phyloP scores from a whole-genome alignment of 2,888 invertebrate genomes.

The Netelia virgata region DNA sequence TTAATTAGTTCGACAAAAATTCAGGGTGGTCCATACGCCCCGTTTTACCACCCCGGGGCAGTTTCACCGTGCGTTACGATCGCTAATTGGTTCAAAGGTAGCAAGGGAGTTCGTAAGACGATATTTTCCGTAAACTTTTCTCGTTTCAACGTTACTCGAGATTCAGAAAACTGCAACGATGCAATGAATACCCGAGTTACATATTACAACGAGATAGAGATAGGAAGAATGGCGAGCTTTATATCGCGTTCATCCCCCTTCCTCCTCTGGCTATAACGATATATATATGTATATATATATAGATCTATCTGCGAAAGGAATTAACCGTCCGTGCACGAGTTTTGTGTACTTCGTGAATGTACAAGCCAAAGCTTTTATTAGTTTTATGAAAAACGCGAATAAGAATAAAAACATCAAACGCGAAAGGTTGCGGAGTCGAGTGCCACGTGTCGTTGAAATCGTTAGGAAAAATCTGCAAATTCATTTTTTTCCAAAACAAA shows the following conservation, averaged over 20 bases:
- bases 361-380: slow-evolving; percentile 5
- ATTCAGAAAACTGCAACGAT: slow-evolving; percentile 29
- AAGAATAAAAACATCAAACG: too few relatives aligned
- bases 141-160: not conserved
- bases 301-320: not conserved
- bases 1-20: too few relatives aligned
- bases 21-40: too few relatives aligned
- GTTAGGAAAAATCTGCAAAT: too few relatives aligned
- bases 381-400: not conserved
- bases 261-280: not conserved
- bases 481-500: too few relatives aligned
- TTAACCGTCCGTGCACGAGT: not conserved
- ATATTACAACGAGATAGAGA: slow-evolving; percentile 12
- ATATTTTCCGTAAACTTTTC: slow-evolving; percentile 45
- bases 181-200: slow-evolving; percentile 5
- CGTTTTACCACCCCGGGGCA: too few relatives aligned
- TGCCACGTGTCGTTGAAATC: too few relatives aligned
- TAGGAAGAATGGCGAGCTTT: slow-evolving; percentile 3
- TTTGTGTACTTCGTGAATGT: slow-evolving; percentile 29
- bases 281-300: not conserved
- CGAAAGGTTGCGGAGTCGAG: too few relatives aligned
- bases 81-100: slow-evolving; percentile 32
- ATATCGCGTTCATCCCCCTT: not conserved
- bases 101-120: slow-evolving; percentile 1
- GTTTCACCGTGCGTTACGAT: slow-evolving; percentile 5